Evolutionary conservation across 2,797 vertebrate genomes (phyloP).

Genomic region (Gallinago solitaria): DNA sequence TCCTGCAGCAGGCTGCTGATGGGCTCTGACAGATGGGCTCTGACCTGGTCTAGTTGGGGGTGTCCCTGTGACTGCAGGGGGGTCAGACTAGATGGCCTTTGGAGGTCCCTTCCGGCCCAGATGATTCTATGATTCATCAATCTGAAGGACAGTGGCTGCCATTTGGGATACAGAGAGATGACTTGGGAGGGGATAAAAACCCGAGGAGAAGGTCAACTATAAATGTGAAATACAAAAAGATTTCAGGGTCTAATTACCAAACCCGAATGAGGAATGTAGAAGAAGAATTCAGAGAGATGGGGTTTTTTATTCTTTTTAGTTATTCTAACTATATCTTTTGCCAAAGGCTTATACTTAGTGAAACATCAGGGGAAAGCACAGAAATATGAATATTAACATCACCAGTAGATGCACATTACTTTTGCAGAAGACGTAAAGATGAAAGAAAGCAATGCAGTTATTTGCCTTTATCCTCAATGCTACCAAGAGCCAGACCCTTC

Average conservation of each 20-base stretch:
- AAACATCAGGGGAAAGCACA: conserved; percentile 10
- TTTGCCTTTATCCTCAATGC: not conserved
- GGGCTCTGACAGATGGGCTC: not conserved
- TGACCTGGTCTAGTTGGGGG: too few species aligned
- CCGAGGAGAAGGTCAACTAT: not conserved
- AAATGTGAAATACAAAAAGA: not conserved
- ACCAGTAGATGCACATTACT: not conserved
- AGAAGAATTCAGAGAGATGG: not conserved
- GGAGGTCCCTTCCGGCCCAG: too few species aligned
- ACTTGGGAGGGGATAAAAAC: not conserved
- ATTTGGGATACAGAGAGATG: accelerated
- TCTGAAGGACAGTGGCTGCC: not conserved
- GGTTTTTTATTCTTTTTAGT: not conserved
- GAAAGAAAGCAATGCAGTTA: not conserved
- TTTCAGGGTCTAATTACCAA: not conserved
- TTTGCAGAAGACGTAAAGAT: not conserved
- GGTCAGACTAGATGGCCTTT: too few species aligned
- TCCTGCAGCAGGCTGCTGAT: not conserved
- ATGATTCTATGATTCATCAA: too few species aligned
- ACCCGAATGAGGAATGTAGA: not conserved
- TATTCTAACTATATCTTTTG: not conserved
- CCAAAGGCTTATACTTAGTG: not conserved
- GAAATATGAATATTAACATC: conserved; percentile 17
- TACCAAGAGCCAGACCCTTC: not conserved
- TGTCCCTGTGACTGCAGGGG: too few species aligned